phyloP scores from a whole-genome alignment of 2,113 vertebrate genomes.

The Pteruthius melanotis region DNA sequence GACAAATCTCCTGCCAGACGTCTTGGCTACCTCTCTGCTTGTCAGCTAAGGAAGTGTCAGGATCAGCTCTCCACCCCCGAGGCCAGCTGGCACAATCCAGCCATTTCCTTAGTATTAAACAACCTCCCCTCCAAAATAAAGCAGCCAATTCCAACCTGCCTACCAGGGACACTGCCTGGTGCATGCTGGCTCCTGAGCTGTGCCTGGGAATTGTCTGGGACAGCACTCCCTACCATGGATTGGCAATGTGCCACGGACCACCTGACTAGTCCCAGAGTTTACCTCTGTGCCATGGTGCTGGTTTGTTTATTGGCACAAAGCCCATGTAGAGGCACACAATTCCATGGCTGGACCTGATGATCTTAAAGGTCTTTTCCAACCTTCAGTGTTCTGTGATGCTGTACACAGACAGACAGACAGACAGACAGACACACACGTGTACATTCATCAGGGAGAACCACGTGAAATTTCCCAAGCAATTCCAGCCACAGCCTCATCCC shows the following conservation, averaged over 20 bases:
- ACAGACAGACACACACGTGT: rapidly evolving
- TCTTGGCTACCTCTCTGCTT: not conserved
- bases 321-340: not conserved
- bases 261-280: not conserved
- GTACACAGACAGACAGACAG: not conserved
- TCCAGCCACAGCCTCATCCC: not conserved
- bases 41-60: not conserved
- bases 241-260: not conserved
- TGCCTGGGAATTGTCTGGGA: not conserved
- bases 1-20: not conserved
- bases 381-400: not conserved
- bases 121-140: not conserved
- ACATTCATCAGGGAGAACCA: not conserved
- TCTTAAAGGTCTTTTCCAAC: not conserved
- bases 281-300: not conserved
- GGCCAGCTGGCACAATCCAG: not conserved
- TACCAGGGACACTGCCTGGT: not conserved
- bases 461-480: not conserved
- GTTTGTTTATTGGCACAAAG: not conserved
- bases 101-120: not conserved
- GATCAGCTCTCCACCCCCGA: not conserved
- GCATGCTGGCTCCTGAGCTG: not conserved
- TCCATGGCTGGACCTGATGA: not conserved
- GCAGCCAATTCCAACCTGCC: not conserved
- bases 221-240: not conserved